Evolutionary conservation across 2,888 invertebrate genomes (phyloP), one percentile per base, ranked within the genome.

Genomic region (Autographa gamma): DNA sequence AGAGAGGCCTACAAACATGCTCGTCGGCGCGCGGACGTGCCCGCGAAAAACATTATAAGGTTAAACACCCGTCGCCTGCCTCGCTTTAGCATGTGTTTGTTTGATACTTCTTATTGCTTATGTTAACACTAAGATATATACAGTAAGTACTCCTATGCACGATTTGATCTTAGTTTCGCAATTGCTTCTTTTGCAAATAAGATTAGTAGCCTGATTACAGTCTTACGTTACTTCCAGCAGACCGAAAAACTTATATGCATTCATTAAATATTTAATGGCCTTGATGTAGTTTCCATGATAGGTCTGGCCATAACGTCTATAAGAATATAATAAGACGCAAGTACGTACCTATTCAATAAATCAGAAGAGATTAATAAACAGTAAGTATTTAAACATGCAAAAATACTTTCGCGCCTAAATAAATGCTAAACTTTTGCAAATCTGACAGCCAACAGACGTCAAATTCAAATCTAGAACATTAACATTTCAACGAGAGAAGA

Each of bases 41-140:
- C 83, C 87, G 88, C 86, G 86, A 89, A 90, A 88, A 86, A 73
- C 90, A 89, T 92, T 90, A 90, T 86, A 84, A 89, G 94, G 93
- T 93, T 91, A 91, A 89, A 82, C 86, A 93, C 92, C 92, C 85
- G 88, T 89, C 89, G 90, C 87, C 90, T 88, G 86, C 86, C 86
- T 80, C 69, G 74, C 48, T 43, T 63, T 19, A 56, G 60, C 43
- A 64, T 65, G 52, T 56, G 18, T 76, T 59, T 65, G 14, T 76
- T 56, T 65, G 43, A 16, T 58, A 58, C 19, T 14, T 38, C 19
- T 41, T 31, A 16, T 56, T 56, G 56, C 56, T 56, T 56, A 14
- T 56, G 56, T 56, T 13, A 32, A 0, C 19, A 54, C 19, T 11
- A 54, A 18, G 2, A 54, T 54, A 19, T 54, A 25, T 5, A 18